These are phyloP conservation scores for Mactra quadrangularis DNA, from an alignment of 1,140 invertebrate species.

Conservation along the genomic window DNA sequence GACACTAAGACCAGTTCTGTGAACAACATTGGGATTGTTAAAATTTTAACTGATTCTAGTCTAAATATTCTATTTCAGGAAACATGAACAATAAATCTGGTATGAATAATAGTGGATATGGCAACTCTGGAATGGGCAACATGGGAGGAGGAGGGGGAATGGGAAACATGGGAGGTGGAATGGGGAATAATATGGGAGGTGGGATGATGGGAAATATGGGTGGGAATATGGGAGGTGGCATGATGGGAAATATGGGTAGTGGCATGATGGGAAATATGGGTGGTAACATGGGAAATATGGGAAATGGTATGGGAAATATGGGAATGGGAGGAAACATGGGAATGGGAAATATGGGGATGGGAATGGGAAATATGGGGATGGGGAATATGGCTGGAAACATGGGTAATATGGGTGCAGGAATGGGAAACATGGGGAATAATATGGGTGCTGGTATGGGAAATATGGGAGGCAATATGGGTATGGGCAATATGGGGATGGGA, in stretches of 20 bases:
- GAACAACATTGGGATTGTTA: no score
- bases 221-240: not conserved
- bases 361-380: constrained; percentile 32
- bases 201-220: not conserved
- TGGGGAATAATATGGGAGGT: not conserved
- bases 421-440: constrained; percentile 38
- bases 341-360: constrained; percentile 48
- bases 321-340: constrained; percentile 45
- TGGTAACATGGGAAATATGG: constrained; percentile 18
- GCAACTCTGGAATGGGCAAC: not conserved
- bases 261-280: constrained; percentile 31
- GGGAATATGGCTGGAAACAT: constrained; percentile 43
- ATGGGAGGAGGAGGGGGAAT: constrained; percentile 26
- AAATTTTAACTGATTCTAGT: no score
- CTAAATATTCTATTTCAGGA: constrained; percentile 8
- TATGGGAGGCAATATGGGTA: constrained; percentile 22
- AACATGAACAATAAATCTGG: constrained; percentile 23
- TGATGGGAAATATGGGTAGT: constrained; percentile 7
- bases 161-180: not conserved
- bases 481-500: constrained; percentile 27
- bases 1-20: no score
- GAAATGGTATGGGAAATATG: constrained; percentile 21
- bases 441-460: not conserved
- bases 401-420: constrained; percentile 44
- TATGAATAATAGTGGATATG: not conserved